phyloP scores from a whole-genome alignment of 2,113 vertebrate species.

The Myocastor coypus region DNA sequence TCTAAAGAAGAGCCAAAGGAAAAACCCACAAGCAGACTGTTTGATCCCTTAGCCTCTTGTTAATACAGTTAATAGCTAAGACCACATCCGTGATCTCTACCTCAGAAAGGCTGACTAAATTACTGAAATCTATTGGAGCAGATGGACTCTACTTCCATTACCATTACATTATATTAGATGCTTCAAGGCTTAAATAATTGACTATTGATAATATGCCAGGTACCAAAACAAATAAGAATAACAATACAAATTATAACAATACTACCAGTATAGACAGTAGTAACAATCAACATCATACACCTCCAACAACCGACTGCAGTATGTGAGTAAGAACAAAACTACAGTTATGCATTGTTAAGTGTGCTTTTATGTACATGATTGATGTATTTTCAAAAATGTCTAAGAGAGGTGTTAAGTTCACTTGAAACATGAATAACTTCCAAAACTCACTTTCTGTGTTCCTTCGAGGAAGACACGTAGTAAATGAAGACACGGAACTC shows the following conservation, averaged over 20 bases:
- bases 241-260: background rate
- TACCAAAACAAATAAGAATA: background rate
- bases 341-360: background rate
- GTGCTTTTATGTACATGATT: accelerated
- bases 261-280: background rate
- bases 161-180: background rate
- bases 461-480: background rate
- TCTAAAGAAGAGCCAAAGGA: background rate
- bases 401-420: background rate
- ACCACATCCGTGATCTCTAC: background rate
- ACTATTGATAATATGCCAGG: background rate
- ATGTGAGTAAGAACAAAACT: background rate
- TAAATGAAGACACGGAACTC: background rate
- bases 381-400: background rate
- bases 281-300: background rate
- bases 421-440: background rate
- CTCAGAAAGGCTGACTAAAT: background rate
- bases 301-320: background rate
- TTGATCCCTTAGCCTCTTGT: background rate
- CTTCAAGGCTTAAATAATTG: background rate
- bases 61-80: background rate
- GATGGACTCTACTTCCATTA: background rate
- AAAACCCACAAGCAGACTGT: background rate
- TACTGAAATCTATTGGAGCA: background rate
- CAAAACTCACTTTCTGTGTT: background rate